Conservation (phyloP, 1,140 invertebrate genomes). For the Scaptodrosophila lebanonensis region DNA sequence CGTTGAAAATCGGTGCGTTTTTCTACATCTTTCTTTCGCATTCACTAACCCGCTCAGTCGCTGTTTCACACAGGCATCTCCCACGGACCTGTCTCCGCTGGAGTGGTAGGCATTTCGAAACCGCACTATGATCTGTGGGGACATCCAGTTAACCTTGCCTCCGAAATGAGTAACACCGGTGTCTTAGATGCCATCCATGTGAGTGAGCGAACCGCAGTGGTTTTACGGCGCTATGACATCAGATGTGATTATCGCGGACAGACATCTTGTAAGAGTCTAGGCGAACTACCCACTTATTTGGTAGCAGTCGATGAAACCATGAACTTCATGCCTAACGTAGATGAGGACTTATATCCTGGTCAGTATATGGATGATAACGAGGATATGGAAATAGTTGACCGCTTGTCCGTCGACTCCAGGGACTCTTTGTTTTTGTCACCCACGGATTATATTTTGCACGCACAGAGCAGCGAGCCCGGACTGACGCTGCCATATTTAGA, state of each 20-base stretch:
- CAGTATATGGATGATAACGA: neutral
- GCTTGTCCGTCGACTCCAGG: no score
- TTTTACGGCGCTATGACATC: conserved; percentile 83
- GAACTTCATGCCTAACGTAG: conserved; percentile 64
- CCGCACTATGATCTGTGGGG: conserved; percentile 92
- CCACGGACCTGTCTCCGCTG: conserved; percentile 89
- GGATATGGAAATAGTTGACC: neutral
- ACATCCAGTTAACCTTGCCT: conserved; percentile 94
- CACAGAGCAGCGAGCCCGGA: no score
- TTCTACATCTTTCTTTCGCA: no score
- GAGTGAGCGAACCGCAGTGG: conserved; percentile 83
- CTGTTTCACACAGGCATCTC: conserved; percentile 81
- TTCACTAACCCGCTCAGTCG: neutral
- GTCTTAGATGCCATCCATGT: conserved; percentile 86
- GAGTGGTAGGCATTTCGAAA: conserved; percentile 91
- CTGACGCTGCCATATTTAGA: no score
- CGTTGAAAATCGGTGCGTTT: conserved; percentile 31
- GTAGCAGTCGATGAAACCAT: conserved; percentile 81
- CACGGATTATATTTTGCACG: no score
- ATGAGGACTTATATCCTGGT: neutral
- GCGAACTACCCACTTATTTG: conserved; percentile 84
- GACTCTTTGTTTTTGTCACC: no score
- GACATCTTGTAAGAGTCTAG: conserved; percentile 85
- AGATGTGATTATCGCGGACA: conserved; percentile 82
- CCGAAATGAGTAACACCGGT: conserved; percentile 90